Evolutionary conservation across 2,113 vertebrate genomes (phyloP).

Genomic region (Balaeniceps rex): DNA sequence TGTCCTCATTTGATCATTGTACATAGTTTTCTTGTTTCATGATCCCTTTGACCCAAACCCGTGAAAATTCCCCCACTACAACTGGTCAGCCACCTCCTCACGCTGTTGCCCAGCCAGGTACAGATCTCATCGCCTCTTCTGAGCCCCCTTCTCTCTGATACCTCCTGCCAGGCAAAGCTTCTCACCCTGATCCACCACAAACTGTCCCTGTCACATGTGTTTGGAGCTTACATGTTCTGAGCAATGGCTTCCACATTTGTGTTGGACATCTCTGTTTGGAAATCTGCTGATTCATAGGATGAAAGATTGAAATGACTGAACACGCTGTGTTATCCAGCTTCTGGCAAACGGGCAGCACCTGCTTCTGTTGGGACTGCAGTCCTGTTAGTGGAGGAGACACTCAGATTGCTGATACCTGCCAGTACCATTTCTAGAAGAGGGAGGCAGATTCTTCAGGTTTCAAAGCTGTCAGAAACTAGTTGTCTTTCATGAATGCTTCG

Average conservation of each 20-base stretch:
- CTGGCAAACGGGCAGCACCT: background rate
- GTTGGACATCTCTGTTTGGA: background rate
- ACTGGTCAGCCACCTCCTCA: background rate
- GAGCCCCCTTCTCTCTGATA: background rate
- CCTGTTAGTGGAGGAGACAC: background rate
- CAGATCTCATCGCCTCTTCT: background rate
- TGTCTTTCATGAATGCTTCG: background rate
- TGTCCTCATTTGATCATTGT: background rate
- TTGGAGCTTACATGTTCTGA: background rate
- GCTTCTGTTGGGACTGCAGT: background rate
- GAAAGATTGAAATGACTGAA: background rate
- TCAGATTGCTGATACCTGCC: background rate
- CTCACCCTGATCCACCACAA: background rate
- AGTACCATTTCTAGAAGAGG: background rate
- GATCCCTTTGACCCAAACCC: background rate
- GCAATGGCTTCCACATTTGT: background rate
- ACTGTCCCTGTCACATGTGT: background rate
- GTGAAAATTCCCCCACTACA: background rate
- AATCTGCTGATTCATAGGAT: background rate
- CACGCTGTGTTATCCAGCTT: background rate
- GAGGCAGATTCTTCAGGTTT: background rate
- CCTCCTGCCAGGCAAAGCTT: background rate
- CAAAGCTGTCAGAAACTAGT: background rate
- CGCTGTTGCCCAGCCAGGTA: background rate
- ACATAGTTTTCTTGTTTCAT: background rate